Conservation (phyloP, 2,888 invertebrate genomes). For the Lysandra bellargus region DNA sequence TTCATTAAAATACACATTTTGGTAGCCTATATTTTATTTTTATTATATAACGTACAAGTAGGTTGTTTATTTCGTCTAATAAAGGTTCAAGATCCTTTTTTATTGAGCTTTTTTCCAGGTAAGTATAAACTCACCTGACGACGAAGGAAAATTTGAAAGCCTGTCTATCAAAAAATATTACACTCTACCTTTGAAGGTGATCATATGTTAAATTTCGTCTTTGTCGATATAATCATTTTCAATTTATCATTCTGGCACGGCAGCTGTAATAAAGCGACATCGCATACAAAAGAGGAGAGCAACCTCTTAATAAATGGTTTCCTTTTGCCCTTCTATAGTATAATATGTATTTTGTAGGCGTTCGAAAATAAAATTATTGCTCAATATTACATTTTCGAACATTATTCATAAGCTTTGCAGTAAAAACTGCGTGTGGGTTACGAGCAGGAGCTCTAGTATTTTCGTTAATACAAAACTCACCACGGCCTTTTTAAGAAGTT, state of each 20-base stretch:
- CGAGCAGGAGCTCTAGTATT: not conserved
- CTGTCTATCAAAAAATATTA: constrained; percentile 19
- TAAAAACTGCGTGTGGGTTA: not conserved
- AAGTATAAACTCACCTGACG: not conserved
- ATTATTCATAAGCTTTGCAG: not conserved
- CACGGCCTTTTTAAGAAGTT: not conserved
- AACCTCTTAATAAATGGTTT: constrained; percentile 21
- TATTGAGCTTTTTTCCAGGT: not conserved
- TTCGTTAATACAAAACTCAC: no score
- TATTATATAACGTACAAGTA: not conserved
- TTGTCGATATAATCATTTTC: constrained; percentile 26
- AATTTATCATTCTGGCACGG: constrained; percentile 28
- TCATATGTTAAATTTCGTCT: constrained; percentile 24
- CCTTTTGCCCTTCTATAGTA: not conserved
- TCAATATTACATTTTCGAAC: not conserved
- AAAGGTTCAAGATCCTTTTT: not conserved
- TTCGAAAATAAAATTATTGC: constrained; percentile 2
- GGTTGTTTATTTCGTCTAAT: not conserved
- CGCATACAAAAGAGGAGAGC: constrained; percentile 22
- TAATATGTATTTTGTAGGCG: not conserved
- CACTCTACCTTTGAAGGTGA: constrained; percentile 5
- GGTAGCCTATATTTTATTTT: not conserved
- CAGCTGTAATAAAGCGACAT: constrained; percentile 30
- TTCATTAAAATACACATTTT: no score
- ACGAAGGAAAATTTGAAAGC: not conserved